These are phyloP conservation scores for Hydrotaea cyrtoneurina DNA, from an alignment of 2,888 invertebrate species.

Conservation along the genomic window DNA sequence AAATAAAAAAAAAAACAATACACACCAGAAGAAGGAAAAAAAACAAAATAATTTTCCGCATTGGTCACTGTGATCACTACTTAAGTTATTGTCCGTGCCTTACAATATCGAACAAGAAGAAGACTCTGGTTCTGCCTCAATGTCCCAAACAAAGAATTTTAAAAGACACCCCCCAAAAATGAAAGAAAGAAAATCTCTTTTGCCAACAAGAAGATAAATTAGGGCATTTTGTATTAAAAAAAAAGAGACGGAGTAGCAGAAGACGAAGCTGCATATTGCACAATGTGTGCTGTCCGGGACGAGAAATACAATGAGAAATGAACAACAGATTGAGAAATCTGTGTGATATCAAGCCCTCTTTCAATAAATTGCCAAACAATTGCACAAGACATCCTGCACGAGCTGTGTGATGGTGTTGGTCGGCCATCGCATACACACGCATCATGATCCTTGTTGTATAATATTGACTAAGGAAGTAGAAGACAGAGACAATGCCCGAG, in stretches of 20 bases:
- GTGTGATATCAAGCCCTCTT: conserved; percentile 66
- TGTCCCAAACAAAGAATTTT: not conserved
- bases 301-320: conserved; percentile 6
- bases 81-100: conserved; percentile 46
- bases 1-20: conserved; percentile 5
- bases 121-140: too few species aligned
- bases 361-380: conserved; percentile 77
- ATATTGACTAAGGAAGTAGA: conserved; percentile 36
- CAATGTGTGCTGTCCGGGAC: conserved; percentile 34
- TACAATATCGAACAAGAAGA: conserved; percentile 27
- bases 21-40: conserved; percentile 2
- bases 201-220: conserved; percentile 47
- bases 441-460: not conserved
- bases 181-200: conserved; percentile 14
- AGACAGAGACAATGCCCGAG: conserved; percentile 38
- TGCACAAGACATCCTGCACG: conserved; percentile 72
- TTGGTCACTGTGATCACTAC: conserved; percentile 52
- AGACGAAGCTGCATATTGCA: not conserved
- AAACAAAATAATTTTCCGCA: conserved; percentile 53
- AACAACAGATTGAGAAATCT: conserved; percentile 49
- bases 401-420: not conserved
- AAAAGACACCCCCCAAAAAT: conserved; percentile 35
- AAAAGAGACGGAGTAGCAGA: not conserved
- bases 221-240: conserved; percentile 47
- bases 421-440: too few species aligned